Evolutionary conservation across 2,888 invertebrate genomes (phyloP).

Genomic region (Andricus quercusramuli): DNA sequence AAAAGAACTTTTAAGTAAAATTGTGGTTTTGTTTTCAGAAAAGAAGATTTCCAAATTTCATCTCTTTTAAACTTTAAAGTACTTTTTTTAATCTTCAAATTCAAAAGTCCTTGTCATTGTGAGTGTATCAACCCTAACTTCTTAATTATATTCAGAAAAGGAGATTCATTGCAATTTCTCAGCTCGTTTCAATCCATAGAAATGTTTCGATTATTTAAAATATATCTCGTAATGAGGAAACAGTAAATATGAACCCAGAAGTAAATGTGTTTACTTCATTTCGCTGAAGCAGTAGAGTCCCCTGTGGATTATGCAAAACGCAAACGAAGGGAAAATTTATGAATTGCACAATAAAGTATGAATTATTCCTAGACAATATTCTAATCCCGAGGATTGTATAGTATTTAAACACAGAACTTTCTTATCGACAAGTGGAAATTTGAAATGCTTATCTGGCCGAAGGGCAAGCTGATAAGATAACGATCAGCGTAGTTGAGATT

Average conservation of each 20-base stretch:
- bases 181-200: too few species aligned
- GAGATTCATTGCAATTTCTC: too few species aligned
- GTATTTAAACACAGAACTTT: conserved; percentile 26
- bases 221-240: too few species aligned
- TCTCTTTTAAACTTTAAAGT: too few species aligned
- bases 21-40: too few species aligned
- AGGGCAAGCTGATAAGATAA: conserved; percentile 39
- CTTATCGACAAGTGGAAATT: conserved; percentile 35
- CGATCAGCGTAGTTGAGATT: conserved; percentile 28
- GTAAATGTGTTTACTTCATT: neutral
- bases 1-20: too few species aligned
- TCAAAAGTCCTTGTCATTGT: too few species aligned
- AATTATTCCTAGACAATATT: neutral
- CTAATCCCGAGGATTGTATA: neutral
- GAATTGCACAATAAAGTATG: neutral
- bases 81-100: too few species aligned
- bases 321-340: neutral
- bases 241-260: neutral
- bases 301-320: neutral
- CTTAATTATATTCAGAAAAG: too few species aligned
- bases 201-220: too few species aligned
- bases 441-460: conserved; percentile 29
- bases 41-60: too few species aligned
- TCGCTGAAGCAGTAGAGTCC: neutral
- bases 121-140: too few species aligned